A percentile compares a stretch with the other conserved stretches of the same genome.
These are phyloP conservation scores for Yponomeuta malinellus DNA, from an alignment of 2,888 invertebrate species.

Conservation along the genomic window DNA sequence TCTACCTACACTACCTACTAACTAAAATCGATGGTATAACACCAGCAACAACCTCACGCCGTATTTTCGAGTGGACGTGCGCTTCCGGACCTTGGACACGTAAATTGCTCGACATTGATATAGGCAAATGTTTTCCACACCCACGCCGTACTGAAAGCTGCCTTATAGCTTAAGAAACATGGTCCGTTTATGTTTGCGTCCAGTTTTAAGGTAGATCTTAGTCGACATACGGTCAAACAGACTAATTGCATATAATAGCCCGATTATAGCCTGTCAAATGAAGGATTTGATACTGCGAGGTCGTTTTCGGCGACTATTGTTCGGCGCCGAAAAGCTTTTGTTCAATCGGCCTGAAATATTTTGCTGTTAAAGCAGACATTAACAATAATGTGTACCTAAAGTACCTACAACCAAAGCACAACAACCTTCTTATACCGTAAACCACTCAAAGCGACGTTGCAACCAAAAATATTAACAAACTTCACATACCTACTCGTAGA, in stretches of 20 bases:
- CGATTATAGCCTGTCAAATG: constrained; percentile 20
- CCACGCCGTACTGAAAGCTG: not conserved
- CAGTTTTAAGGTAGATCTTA: constrained; percentile 1
- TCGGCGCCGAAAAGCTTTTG: not conserved
- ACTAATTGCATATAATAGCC: constrained; percentile 35
- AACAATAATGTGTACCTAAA: too few species aligned
- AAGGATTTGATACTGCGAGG: constrained; percentile 17
- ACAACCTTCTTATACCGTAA: too few species aligned
- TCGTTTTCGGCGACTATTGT: constrained; percentile 10
- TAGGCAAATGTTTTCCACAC: constrained; percentile 13
- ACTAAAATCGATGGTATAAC: constrained; percentile 6
- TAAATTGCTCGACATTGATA: constrained; percentile 35
- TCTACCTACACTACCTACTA: too few species aligned
- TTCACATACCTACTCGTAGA: too few species aligned
- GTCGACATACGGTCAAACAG: constrained; percentile 29
- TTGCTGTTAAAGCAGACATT: too few species aligned
- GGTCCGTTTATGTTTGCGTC: not conserved
- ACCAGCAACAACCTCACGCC: constrained; percentile 17
- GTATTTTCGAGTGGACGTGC: constrained; percentile 27
- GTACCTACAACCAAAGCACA: too few species aligned
- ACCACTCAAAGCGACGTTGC: too few species aligned
- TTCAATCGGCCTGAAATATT: not conserved
- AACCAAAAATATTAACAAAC: too few species aligned
- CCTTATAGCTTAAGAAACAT: not conserved
- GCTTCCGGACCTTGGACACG: constrained; percentile 38